Evolutionary conservation across 2,888 invertebrate genomes (phyloP), one percentile per base, ranked within the genome.

Genomic region (Pristionchus exspectatus): DNA sequence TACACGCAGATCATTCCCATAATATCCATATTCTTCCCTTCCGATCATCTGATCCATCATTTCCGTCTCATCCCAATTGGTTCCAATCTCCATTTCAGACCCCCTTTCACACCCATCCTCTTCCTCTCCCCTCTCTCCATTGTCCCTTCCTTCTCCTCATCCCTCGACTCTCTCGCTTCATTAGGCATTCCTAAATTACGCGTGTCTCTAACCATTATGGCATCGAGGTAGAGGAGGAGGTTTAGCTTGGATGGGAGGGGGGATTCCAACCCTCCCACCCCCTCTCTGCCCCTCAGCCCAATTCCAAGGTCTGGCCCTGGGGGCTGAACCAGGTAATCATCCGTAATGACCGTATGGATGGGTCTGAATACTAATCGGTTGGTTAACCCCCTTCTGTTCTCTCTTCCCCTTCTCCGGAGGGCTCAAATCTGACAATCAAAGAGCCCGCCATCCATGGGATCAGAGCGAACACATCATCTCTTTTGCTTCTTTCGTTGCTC

Each of bases 111-210:
- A 81, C 81, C 50, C 81, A 50, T 81, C 77, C 44, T 4, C 63
- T 50, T 9, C 10, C 44, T 24, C 59, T 84, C 59, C 21, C 59
- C 33, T 38, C 21, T 33, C 21, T 84, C 59, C 56, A 59, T 38
- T 63, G 59, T 33, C 84, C 50, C 81, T 81, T 12, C 77, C 77
- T 27, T 30, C 21, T 24, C 27, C 81, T 27, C n/a, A 3, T 21
- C 50, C 50, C 50, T 54, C 14, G 14, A 38, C 81, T 54, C 81
- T 81, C 81, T 81, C 81, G 81, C 81, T 81, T 81, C 81, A 81
- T 81, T 81, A 81, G 54, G 50, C 81, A 81, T 81, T 81, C 81
- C 81, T 81, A 81, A 81, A 81, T 81, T 81, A 81, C n/a, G 81
- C 81, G 50, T 81, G 81, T 44, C 81, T 81, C 81, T 81, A n/a